Evolutionary conservation across 35 echinoderm and acorn worm genomes (phyloP).

Genomic region (Apostichopus japonicus): DNA sequence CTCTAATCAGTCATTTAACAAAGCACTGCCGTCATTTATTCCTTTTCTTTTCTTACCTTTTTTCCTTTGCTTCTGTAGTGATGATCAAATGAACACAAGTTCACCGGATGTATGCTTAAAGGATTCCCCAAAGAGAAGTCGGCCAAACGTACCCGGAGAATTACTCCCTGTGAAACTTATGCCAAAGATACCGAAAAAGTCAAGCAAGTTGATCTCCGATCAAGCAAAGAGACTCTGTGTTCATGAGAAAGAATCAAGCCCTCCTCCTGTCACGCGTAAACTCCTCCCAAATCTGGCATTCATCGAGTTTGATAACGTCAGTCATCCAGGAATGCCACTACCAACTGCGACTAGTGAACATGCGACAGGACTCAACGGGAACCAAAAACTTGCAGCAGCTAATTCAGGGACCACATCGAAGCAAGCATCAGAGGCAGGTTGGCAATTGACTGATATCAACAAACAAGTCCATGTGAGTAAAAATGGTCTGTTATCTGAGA

Average conservation of each 20-base stretch:
- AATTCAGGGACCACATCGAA: background rate
- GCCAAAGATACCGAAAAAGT: slow-evolving; percentile 35
- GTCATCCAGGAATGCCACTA: slow-evolving; percentile 11
- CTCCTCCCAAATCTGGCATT: background rate
- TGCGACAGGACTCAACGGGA: background rate
- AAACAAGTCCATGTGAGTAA: slow-evolving; percentile 11
- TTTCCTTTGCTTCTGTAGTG: background rate
- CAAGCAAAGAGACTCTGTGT: background rate
- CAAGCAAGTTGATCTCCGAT: background rate
- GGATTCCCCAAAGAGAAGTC: background rate
- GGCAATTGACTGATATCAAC: background rate
- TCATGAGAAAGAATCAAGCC: background rate
- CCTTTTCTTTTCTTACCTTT: too few species aligned
- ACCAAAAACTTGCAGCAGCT: background rate
- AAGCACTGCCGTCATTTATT: too few species aligned
- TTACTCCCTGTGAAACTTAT: slow-evolving; percentile 24
- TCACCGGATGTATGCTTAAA: too few species aligned
- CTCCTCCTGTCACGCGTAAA: background rate
- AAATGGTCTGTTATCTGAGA: background rate
- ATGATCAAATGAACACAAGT: background rate
- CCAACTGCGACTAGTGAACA: background rate
- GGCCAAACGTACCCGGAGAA: background rate
- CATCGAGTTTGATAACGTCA: background rate
- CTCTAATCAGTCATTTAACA: too few species aligned
- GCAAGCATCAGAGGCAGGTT: slow-evolving; percentile 22